These are phyloP conservation scores for Myathropa florea DNA, from an alignment of 2,888 invertebrate species.

Conservation along the genomic window DNA sequence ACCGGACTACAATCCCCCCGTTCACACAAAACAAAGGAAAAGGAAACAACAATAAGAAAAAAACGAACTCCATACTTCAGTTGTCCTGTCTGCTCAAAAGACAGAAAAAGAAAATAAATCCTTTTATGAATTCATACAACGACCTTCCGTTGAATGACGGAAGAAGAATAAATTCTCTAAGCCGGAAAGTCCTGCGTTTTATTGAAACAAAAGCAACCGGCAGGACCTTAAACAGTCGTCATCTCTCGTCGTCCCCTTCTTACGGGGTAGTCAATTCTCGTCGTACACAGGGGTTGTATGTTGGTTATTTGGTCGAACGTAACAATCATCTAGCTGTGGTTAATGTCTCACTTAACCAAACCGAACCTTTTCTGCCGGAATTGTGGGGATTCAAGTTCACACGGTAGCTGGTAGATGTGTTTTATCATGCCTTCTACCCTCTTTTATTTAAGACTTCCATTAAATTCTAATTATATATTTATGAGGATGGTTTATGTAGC, in stretches of 20 bases:
- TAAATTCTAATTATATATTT: constrained; percentile 23
- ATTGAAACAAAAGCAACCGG: neutral
- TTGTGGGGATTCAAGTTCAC: neutral
- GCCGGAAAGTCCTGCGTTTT: constrained; percentile 22
- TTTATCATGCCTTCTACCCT: neutral
- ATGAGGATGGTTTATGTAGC: neutral
- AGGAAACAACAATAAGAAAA: neutral
- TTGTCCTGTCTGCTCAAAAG: neutral
- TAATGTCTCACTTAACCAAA: constrained; percentile 14
- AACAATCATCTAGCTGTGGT: neutral
- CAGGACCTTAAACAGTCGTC: neutral
- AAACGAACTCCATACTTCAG: neutral
- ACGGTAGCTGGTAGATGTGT: neutral
- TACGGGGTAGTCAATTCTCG: neutral
- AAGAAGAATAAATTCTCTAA: constrained; percentile 12
- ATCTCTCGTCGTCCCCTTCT: too few species aligned
- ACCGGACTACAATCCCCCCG: constrained; percentile 5
- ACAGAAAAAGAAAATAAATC: neutral
- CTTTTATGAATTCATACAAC: constrained; percentile 25
- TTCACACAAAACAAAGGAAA: neutral
- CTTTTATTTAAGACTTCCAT: constrained; percentile 8
- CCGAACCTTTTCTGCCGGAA: neutral
- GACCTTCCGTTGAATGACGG: constrained; percentile 5
- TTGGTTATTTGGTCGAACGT: neutral
- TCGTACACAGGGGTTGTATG: neutral